Percentiles rank a stretch among this genome's conserved stretches.
phyloP scores from a whole-genome alignment of 2,888 invertebrate genomes.

The Beris chalybata region DNA sequence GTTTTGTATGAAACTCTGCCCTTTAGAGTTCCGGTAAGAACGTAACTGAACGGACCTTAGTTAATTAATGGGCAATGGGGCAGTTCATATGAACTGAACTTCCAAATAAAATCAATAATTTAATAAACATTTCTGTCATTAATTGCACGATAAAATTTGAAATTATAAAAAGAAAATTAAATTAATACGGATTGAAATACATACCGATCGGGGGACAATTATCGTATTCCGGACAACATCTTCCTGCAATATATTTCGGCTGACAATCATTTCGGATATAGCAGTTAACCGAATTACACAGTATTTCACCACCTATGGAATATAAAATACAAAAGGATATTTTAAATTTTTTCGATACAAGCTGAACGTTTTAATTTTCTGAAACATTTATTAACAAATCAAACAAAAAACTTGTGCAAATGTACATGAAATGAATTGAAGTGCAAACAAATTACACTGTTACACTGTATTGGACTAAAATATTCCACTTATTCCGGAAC shows the following conservation, averaged over 20 bases:
- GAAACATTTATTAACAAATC: no score
- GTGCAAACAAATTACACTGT: slow-evolving; percentile 14
- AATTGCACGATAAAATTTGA: no score
- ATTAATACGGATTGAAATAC: background rate
- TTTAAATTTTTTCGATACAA: slow-evolving; percentile 11
- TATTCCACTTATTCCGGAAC: background rate
- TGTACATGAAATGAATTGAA: slow-evolving; percentile 27
- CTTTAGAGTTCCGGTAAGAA: no score
- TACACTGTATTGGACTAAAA: background rate
- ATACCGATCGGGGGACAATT: slow-evolving; percentile 73
- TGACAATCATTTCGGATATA: slow-evolving; percentile 75
- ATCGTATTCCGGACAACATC: slow-evolving; percentile 80
- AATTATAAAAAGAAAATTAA: no score
- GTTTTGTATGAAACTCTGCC: no score
- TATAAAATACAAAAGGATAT: background rate
- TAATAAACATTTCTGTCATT: no score
- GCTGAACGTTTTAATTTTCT: no score
- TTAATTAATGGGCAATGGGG: no score
- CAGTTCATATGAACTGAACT: no score
- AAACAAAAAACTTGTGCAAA: background rate
- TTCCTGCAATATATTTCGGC: slow-evolving; percentile 70
- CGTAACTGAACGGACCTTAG: no score
- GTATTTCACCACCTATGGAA: slow-evolving; percentile 66
- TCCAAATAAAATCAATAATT: no score
- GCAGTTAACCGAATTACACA: slow-evolving; percentile 76